Percentiles rank a stretch among this genome's conserved stretches.
Conservation (phyloP, 1,140 invertebrate species). For the Adoxophyes honmai region DNA sequence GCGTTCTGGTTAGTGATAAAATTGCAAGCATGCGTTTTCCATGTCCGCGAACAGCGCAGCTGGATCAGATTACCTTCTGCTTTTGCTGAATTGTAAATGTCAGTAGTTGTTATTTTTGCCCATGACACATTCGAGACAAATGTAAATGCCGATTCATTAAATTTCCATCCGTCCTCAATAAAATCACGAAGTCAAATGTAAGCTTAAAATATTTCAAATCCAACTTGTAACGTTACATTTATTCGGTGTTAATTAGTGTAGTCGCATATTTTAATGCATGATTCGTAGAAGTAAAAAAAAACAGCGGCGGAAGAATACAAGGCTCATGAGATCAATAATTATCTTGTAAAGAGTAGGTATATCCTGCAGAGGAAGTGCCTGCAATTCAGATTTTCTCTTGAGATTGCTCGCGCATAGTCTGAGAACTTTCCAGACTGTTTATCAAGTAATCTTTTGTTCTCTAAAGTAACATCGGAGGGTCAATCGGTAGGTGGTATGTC, state of each 20-base stretch:
- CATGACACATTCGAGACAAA: not conserved
- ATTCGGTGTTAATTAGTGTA: not conserved
- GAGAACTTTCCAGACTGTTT: conserved; percentile 1
- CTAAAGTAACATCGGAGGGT: too few species aligned
- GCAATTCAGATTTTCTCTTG: conserved; percentile 9
- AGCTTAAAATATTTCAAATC: not conserved
- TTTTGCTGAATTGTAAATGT: not conserved
- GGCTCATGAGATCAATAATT: not conserved
- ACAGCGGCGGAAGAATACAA: conserved; percentile 1
- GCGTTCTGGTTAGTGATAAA: conserved; percentile 1
- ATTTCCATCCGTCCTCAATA: not conserved
- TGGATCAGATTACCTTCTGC: not conserved
- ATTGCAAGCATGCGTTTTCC: conserved; percentile 1
- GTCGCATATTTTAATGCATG: conserved; percentile 4
- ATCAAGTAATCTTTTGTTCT: too few species aligned
- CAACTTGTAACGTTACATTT: not conserved
- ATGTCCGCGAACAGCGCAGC: not conserved
- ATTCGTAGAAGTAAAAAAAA: conserved; percentile 2
- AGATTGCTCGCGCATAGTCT: not conserved
- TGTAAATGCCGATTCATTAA: not conserved
- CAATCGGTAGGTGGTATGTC: too few species aligned
- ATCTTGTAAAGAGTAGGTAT: not conserved
- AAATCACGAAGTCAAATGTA: not conserved
- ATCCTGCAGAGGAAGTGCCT: conserved; percentile 1
- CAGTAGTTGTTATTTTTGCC: not conserved